These are phyloP conservation scores for Cephus runcator DNA, from an alignment of 2,888 invertebrate species.

Conservation along the genomic window DNA sequence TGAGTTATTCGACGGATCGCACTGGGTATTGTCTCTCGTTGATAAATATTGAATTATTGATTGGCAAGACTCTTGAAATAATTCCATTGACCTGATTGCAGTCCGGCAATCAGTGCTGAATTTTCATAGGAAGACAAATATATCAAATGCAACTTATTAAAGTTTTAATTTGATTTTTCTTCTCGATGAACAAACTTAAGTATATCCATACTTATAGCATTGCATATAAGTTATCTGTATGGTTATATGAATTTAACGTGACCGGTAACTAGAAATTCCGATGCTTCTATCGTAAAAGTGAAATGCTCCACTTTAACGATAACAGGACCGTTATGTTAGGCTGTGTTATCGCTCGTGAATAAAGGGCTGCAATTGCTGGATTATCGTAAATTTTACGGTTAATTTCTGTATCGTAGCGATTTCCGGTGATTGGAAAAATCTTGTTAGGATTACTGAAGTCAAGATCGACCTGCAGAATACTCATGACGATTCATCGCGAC, in stretches of 20 bases:
- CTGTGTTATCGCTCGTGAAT: not conserved
- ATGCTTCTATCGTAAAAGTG: not conserved
- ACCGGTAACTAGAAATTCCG: not conserved
- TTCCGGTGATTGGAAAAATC: no score
- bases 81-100: not conserved
- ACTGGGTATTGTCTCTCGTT: not conserved
- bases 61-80: not conserved
- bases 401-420: no score
- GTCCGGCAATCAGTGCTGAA: not conserved
- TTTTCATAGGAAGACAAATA: not conserved
- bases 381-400: not conserved
- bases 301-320: not conserved
- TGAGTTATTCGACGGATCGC: not conserved
- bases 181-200: no score
- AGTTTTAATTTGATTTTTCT: not conserved
- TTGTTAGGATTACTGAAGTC: no score
- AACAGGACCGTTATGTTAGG: not conserved
- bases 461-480: no score
- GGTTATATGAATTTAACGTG: no score
- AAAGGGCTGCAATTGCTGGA: not conserved
- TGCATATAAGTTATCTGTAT: no score
- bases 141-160: not conserved
- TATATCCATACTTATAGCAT: no score
- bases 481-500: no score
- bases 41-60: not conserved